A percentile compares a stretch with the other conserved stretches of the same genome.
phyloP scores from a whole-genome alignment of 1,140 invertebrate species.

The Halictus rubicundus region DNA sequence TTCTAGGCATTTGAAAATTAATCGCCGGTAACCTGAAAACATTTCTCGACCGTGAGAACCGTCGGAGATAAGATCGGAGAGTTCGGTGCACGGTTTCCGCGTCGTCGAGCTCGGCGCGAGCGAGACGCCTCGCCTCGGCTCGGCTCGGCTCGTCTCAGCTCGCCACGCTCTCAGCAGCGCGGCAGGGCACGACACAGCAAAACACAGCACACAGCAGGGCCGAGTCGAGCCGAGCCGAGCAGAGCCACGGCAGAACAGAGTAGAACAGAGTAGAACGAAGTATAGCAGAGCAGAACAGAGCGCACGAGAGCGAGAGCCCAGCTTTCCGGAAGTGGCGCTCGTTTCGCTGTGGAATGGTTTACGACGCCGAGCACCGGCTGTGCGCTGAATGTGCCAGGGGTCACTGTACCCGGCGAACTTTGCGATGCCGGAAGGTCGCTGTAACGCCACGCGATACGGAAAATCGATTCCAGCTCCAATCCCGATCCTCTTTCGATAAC shows the following conservation, averaged over 20 bases:
- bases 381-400: slow-evolving; percentile 36
- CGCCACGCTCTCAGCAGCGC: not conserved
- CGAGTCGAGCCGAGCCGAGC: too few relatives aligned
- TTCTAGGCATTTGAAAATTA: not conserved
- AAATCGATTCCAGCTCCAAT: slow-evolving; percentile 55
- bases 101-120: slow-evolving; percentile 27
- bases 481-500: slow-evolving; percentile 28
- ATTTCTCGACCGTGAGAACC: slow-evolving; percentile 24
- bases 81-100: slow-evolving; percentile 12
- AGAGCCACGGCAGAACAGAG: too few relatives aligned
- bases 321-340: slow-evolving; percentile 62
- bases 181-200: too few relatives aligned
- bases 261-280: too few relatives aligned
- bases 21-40: not conserved
- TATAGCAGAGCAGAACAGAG: not conserved
- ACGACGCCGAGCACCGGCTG: slow-evolving; percentile 48
- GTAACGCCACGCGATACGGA: slow-evolving; percentile 45
- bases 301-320: slow-evolving; percentile 28
- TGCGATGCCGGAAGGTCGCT: slow-evolving; percentile 59
- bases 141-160: not conserved
- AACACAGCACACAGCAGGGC: too few relatives aligned
- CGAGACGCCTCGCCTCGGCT: slow-evolving; percentile 2
- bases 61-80: slow-evolving; percentile 12
- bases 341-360: slow-evolving; percentile 58
- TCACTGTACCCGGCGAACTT: slow-evolving; percentile 68